Percentiles rank a stretch among this genome's conserved stretches.
These are phyloP conservation scores for Coccyzus lansbergi DNA, from an alignment of 2,797 vertebrate genomes.

Conservation along the genomic window DNA sequence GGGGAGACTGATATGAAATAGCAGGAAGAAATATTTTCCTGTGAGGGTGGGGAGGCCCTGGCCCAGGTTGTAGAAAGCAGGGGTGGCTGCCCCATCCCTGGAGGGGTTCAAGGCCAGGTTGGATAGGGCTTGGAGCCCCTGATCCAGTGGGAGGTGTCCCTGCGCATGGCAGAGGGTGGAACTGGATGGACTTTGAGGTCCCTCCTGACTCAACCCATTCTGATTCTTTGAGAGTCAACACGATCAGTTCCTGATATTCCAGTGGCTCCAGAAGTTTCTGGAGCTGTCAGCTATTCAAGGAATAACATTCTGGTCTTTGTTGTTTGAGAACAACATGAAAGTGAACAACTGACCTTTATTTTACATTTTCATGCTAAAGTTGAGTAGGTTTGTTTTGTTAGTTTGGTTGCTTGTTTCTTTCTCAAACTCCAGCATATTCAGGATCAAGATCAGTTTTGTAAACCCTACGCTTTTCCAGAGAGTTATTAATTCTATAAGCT, in stretches of 20 bases:
- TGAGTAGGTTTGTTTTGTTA: not conserved
- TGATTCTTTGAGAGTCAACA: not conserved
- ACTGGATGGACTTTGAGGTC: no score
- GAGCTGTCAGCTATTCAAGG: not conserved
- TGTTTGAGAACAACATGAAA: slow-evolving; percentile 15
- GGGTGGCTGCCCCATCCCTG: no score
- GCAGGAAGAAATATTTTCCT: no score
- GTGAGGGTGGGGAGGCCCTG: no score
- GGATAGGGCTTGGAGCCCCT: no score
- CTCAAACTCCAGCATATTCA: not conserved
- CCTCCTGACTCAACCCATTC: no score
- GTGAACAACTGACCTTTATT: not conserved
- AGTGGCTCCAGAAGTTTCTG: not conserved
- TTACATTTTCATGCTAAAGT: not conserved
- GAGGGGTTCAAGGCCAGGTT: no score
- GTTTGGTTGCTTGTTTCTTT: not conserved
- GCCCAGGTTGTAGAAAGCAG: no score
- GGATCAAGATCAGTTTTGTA: not conserved
- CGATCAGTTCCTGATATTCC: not conserved
- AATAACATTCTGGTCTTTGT: not conserved
- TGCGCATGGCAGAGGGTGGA: no score
- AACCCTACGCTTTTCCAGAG: not conserved
- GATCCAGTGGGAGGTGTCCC: no score
- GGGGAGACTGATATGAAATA: no score
- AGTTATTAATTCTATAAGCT: not conserved